Conservation (phyloP, 2,797 vertebrate genomes). For the Numenius phaeopus region DNA sequence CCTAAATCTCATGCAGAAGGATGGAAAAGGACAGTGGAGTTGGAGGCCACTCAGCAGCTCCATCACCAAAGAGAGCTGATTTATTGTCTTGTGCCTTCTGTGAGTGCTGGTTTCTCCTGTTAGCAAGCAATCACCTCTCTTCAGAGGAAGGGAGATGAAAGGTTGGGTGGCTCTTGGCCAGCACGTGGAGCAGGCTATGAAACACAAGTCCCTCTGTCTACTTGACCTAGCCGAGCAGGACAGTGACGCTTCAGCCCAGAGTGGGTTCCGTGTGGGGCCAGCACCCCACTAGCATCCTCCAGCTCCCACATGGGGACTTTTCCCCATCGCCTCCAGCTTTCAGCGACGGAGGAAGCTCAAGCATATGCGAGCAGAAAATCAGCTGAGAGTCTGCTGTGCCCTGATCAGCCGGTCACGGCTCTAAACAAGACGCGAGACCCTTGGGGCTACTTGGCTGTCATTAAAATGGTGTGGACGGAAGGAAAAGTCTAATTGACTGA, state of each 20-base stretch:
- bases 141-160: not conserved
- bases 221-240: not conserved
- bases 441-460: slow-evolving; percentile 36
- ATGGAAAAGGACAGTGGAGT: not conserved
- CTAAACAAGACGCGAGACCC: not conserved
- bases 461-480: slow-evolving; percentile 40
- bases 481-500: slow-evolving; percentile 59
- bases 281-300: not conserved
- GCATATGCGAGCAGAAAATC: not conserved
- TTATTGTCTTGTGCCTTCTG: not conserved
- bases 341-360: fast-evolving
- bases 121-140: not conserved
- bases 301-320: fast-evolving
- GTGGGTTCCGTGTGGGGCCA: fast-evolving
- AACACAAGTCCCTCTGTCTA: not conserved
- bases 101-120: not conserved
- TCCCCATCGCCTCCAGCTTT: not conserved
- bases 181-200: not conserved
- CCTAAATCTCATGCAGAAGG: not conserved
- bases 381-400: not conserved
- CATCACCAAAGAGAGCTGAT: not conserved
- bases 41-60: not conserved
- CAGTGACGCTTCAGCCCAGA: not conserved
- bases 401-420: not conserved
- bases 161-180: not conserved